A percentile compares a stretch with the other conserved stretches of the same genome.
phyloP scores from a whole-genome alignment of 2,888 invertebrate species.

The Epinotia nisella region DNA sequence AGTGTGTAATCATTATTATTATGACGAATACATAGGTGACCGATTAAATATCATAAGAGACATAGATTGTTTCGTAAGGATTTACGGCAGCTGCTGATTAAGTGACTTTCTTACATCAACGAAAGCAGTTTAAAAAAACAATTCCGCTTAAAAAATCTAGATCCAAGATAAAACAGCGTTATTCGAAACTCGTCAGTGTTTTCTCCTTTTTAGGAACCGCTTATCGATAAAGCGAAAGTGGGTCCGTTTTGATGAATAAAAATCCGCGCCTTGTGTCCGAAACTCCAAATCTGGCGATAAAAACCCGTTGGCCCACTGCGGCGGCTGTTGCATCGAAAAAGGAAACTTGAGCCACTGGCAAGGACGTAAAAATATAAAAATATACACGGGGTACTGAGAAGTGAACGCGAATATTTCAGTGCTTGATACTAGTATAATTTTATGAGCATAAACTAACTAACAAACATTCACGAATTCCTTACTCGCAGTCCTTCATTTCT shows the following conservation, averaged over 20 bases:
- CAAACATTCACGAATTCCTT: no score
- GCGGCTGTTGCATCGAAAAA: slow-evolving; percentile 47
- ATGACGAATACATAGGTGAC: neutral
- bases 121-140: slow-evolving; percentile 12
- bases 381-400: slow-evolving; percentile 9
- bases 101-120: slow-evolving; percentile 6
- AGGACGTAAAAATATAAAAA: slow-evolving; percentile 26
- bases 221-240: slow-evolving; percentile 46
- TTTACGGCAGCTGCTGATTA: no score
- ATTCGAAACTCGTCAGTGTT: slow-evolving; percentile 22
- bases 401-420: slow-evolving; percentile 9
- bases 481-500: no score
- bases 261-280: slow-evolving; percentile 33
- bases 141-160: slow-evolving; percentile 9
- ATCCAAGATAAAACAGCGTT: slow-evolving; percentile 13
- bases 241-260: slow-evolving; percentile 46
- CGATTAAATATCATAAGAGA: neutral
- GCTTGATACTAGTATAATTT: neutral
- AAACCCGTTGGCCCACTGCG: slow-evolving; percentile 61
- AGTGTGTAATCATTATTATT: no score
- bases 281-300: slow-evolving; percentile 50
- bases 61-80: neutral
- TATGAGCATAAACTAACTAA: no score
- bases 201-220: slow-evolving; percentile 31
- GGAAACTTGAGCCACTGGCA: slow-evolving; percentile 29